phyloP scores from a whole-genome alignment of 2,113 vertebrate genomes.

The Menura novaehollandiae region DNA sequence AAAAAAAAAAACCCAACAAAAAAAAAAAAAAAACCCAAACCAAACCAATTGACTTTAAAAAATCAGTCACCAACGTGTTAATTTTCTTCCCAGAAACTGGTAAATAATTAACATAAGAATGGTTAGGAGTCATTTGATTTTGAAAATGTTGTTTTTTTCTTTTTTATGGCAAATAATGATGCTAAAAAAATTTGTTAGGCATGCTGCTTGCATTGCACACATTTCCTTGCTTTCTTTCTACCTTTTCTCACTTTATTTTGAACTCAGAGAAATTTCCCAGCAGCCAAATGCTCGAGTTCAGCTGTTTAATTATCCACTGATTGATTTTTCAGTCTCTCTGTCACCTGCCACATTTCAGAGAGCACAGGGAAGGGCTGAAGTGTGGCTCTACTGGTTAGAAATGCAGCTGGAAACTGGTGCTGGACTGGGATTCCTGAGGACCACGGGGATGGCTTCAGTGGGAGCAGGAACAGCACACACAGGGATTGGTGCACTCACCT shows the following conservation, averaged over 20 bases:
- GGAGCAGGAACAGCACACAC: background rate
- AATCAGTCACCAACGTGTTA: slow-evolving; percentile 43
- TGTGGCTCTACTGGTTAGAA: background rate
- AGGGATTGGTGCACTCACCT: background rate
- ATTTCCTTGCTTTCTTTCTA: background rate
- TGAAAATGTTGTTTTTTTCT: background rate
- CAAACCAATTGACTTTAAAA: slow-evolving; percentile 49
- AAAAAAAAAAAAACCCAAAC: background rate
- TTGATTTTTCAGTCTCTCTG: background rate
- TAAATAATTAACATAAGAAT: background rate
- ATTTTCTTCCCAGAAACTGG: slow-evolving; percentile 10
- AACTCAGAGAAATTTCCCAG: background rate
- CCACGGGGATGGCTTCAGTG: background rate
- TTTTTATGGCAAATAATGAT: slow-evolving; percentile 1
- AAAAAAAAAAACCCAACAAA: background rate
- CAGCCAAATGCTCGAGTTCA: background rate
- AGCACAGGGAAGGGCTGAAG: background rate
- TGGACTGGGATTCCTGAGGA: background rate
- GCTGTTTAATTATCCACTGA: background rate
- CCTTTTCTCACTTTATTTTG: slow-evolving; percentile 16
- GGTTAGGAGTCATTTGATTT: slow-evolving; percentile 56
- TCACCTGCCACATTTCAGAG: background rate
- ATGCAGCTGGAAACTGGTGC: background rate
- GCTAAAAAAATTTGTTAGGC: slow-evolving; percentile 12
- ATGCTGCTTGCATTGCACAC: slow-evolving; percentile 43